phyloP scores from a whole-genome alignment of 2,888 invertebrate species.

The Eupithecia exiguata region DNA sequence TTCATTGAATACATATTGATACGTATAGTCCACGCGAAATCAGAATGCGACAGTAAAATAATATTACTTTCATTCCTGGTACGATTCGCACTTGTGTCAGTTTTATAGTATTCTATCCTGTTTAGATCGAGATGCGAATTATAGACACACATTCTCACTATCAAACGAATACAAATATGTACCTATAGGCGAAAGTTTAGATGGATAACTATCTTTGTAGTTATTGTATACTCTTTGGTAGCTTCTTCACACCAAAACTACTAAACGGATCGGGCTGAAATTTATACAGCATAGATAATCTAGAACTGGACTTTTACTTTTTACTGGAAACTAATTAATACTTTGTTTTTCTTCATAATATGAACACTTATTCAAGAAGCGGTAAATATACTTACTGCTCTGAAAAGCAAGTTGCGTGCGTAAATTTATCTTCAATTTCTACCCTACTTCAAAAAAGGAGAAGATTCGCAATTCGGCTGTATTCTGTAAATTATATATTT shows the following conservation, averaged over 20 bases:
- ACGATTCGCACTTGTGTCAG: not conserved
- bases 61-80: too few relatives aligned
- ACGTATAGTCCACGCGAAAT: not conserved
- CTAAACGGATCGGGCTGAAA: not conserved
- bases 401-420: not conserved
- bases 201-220: too few relatives aligned
- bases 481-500: not conserved
- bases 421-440: not conserved
- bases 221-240: too few relatives aligned
- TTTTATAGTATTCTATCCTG: not conserved
- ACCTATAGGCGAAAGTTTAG: too few relatives aligned
- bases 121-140: too few relatives aligned
- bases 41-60: not conserved
- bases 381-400: not conserved
- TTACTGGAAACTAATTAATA: too few relatives aligned
- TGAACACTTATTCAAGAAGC: too few relatives aligned
- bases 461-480: not conserved
- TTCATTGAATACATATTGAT: not conserved
- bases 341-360: too few relatives aligned
- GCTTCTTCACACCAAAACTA: not conserved
- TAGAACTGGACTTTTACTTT: not conserved
- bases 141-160: not conserved
- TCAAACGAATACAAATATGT: too few relatives aligned
- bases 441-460: not conserved
- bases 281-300: not conserved